Conservation (phyloP, 1,140 invertebrate species). For the Mya arenaria region DNA sequence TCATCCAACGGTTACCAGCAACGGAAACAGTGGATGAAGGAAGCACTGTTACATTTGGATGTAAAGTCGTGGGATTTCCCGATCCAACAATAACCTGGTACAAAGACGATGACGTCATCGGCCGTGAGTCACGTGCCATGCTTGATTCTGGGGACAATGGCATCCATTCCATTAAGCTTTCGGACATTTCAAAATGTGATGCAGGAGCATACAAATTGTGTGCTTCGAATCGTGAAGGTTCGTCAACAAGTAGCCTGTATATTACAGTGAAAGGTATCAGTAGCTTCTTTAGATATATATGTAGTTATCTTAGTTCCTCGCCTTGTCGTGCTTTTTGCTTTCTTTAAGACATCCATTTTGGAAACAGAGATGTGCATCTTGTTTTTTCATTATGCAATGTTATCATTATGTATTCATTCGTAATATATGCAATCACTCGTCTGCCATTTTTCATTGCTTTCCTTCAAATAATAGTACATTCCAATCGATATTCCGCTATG, state of each 20-base stretch:
- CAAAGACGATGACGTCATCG: slow-evolving; percentile 70
- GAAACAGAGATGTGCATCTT: too few relatives aligned
- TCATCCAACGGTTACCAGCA: slow-evolving; percentile 65
- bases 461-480: too few relatives aligned
- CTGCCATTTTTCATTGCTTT: too few relatives aligned
- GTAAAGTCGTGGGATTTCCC: slow-evolving; percentile 71
- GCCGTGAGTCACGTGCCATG: slow-evolving; percentile 50
- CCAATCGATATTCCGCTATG: too few relatives aligned
- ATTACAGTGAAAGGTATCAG: slow-evolving; percentile 51
- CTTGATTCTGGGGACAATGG: slow-evolving; percentile 53
- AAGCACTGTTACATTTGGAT: slow-evolving; percentile 62
- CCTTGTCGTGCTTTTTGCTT: too few relatives aligned
- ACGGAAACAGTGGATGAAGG: slow-evolving; percentile 71
- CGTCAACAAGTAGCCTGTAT: slow-evolving; percentile 56
- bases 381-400: too few relatives aligned
- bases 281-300: background rate
- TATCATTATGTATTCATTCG: too few relatives aligned
- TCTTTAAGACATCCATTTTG: too few relatives aligned
- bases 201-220: slow-evolving; percentile 47
- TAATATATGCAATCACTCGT: too few relatives aligned
- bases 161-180: slow-evolving; percentile 30
- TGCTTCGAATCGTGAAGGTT: slow-evolving; percentile 55
- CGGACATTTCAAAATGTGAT: slow-evolving; percentile 46
- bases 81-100: slow-evolving; percentile 71
- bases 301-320: too few relatives aligned